phyloP scores from a whole-genome alignment of 2,888 invertebrate genomes.

The Calliphora vomitoria region DNA sequence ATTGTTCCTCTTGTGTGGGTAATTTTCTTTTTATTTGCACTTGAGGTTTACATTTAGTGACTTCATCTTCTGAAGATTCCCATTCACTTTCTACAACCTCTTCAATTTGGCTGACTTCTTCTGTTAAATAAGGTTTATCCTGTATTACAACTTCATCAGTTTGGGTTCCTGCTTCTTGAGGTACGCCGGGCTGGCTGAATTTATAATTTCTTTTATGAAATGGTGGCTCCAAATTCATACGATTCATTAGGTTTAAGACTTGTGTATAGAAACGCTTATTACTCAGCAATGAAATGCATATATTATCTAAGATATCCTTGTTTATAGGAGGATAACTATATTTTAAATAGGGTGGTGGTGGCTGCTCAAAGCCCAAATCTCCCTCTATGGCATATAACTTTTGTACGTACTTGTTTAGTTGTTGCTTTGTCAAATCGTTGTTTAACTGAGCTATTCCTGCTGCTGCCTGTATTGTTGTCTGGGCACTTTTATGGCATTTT shows the following conservation, averaged over 20 bases:
- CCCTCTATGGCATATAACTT: constrained; percentile 87
- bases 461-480: constrained; percentile 19
- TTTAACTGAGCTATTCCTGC: not conserved
- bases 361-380: constrained; percentile 89
- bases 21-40: constrained; percentile 68
- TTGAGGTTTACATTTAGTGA: constrained; percentile 67
- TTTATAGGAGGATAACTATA: constrained; percentile 93
- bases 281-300: constrained; percentile 90
- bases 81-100: constrained; percentile 79
- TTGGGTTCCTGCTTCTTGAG: constrained; percentile 78
- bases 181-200: constrained; percentile 52
- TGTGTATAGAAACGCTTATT: constrained; percentile 94
- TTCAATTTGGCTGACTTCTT: not conserved
- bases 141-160: constrained; percentile 75
- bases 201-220: constrained; percentile 86
- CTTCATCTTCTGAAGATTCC: constrained; percentile 81
- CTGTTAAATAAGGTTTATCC: constrained; percentile 11
- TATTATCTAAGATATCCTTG: constrained; percentile 90
- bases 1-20: constrained; percentile 69
- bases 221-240: constrained; percentile 95
- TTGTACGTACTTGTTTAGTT: constrained; percentile 86
- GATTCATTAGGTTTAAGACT: constrained; percentile 96
- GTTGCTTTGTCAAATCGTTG: constrained; percentile 76
- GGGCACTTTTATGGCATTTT: constrained; percentile 73
- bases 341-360: constrained; percentile 90